Evolutionary conservation across 2,797 vertebrate genomes (phyloP).

Genomic region (Malurus leucopterus): DNA sequence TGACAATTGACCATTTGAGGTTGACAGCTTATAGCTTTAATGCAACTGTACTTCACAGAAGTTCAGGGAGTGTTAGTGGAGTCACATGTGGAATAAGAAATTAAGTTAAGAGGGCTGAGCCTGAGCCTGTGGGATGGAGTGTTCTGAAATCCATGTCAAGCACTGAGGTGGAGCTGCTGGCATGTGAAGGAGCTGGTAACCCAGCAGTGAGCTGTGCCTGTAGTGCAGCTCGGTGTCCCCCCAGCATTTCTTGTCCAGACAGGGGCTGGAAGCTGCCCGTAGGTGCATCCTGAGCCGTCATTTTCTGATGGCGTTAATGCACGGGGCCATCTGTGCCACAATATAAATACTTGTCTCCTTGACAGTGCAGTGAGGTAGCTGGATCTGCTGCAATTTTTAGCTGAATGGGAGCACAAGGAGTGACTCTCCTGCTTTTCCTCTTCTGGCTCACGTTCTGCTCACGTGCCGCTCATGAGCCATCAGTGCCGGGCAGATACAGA

Average conservation of each 20-base stretch:
- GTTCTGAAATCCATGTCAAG: not conserved
- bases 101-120: not conserved
- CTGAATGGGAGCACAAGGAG: not conserved
- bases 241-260: not conserved
- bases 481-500: not conserved
- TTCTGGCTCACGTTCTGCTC: not conserved
- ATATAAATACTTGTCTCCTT: not conserved
- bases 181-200: not conserved
- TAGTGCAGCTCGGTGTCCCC: not conserved
- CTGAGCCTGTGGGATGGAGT: not conserved
- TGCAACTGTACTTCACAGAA: not conserved
- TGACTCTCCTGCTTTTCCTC: not conserved
- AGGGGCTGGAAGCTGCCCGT: not conserved
- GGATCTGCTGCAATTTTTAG: not conserved
- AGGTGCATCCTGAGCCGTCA: not conserved
- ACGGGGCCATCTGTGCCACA: not conserved
- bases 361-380: not conserved
- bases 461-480: accelerated
- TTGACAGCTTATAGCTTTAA: not conserved
- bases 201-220: not conserved
- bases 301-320: not conserved
- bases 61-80: not conserved
- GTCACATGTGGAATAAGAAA: not conserved
- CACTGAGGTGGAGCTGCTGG: not conserved
- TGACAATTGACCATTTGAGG: not conserved